phyloP scores from a whole-genome alignment of 2,797 vertebrate genomes.

The Triplophysa yarkandensis region DNA sequence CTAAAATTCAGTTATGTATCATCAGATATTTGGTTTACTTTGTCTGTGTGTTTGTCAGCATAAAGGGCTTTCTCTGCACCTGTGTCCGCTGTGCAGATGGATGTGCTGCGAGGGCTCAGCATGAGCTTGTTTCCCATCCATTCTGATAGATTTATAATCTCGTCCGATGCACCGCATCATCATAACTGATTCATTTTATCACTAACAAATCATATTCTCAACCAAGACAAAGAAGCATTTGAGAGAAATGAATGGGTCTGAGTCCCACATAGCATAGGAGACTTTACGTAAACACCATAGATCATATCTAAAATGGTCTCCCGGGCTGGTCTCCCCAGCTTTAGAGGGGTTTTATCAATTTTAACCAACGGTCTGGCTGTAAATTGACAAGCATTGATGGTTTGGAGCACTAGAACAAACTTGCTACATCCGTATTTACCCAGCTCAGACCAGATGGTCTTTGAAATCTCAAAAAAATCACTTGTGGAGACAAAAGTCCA shows the following conservation, averaged over 20 bases:
- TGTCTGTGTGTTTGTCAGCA: conserved; percentile 3
- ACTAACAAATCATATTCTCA: conserved; percentile 2
- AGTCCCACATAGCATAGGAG: neutral
- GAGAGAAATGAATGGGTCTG: neutral
- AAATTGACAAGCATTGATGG: too few species aligned
- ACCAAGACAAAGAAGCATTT: conserved; percentile 1
- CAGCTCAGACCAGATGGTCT: too few species aligned
- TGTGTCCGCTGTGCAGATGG: conserved; percentile 59
- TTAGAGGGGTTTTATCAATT: too few species aligned
- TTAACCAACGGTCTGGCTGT: too few species aligned
- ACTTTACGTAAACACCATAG: neutral
- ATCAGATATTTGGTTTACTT: neutral
- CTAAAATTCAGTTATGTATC: conserved; percentile 3
- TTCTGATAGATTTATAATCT: conserved; percentile 39
- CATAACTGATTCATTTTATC: neutral
- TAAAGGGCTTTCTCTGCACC: conserved; percentile 34
- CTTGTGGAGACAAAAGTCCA: too few species aligned
- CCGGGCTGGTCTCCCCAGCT: neutral
- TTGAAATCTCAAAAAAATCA: too few species aligned
- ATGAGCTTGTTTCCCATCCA: neutral
- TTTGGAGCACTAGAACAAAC: too few species aligned
- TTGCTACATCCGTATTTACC: too few species aligned
- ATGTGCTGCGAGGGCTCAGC: conserved; percentile 59
- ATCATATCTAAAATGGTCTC: neutral
- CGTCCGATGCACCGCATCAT: neutral